Conservation (phyloP, 1,140 invertebrate genomes). For the Armadillidium nasatum region DNA sequence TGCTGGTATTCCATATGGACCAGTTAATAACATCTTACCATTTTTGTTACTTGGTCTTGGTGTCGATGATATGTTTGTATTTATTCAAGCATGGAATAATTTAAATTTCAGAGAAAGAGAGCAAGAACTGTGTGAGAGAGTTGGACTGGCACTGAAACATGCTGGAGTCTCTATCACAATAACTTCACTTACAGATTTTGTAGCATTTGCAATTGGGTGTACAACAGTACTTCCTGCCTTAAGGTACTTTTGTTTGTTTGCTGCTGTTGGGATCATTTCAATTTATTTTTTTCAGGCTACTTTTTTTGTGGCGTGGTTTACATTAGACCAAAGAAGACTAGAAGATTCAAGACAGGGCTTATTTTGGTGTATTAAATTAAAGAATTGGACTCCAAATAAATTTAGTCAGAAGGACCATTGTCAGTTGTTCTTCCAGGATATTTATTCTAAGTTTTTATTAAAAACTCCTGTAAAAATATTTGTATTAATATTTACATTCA, state of each 20-base stretch:
- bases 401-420: slow-evolving; percentile 54
- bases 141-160: slow-evolving; percentile 54
- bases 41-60: slow-evolving; percentile 75
- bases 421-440: slow-evolving; percentile 52
- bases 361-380: slow-evolving; percentile 48
- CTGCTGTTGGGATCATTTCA: slow-evolving; percentile 54
- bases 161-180: slow-evolving; percentile 66
- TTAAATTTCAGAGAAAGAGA: slow-evolving; percentile 46
- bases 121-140: slow-evolving; percentile 48
- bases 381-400: slow-evolving; percentile 52
- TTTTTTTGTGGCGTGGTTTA: slow-evolving; percentile 58
- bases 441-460: slow-evolving; percentile 53
- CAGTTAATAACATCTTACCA: slow-evolving; percentile 73
- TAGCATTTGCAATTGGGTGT: slow-evolving; percentile 63
- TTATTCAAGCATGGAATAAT: slow-evolving; percentile 50
- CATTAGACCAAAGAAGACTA: slow-evolving; percentile 55
- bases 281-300: slow-evolving; percentile 57
- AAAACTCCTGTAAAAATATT: slow-evolving; percentile 50
- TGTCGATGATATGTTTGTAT: slow-evolving; percentile 75
- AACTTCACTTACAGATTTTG: slow-evolving; percentile 62
- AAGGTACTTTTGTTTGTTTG: slow-evolving; percentile 55
- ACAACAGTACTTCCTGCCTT: slow-evolving; percentile 55
- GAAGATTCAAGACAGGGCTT: slow-evolving; percentile 53
- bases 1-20: slow-evolving; percentile 68
- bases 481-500: slow-evolving; percentile 50